These are phyloP conservation scores for Lacerta bilineata DNA, from an alignment of 2,797 vertebrate genomes.

Conservation along the genomic window DNA sequence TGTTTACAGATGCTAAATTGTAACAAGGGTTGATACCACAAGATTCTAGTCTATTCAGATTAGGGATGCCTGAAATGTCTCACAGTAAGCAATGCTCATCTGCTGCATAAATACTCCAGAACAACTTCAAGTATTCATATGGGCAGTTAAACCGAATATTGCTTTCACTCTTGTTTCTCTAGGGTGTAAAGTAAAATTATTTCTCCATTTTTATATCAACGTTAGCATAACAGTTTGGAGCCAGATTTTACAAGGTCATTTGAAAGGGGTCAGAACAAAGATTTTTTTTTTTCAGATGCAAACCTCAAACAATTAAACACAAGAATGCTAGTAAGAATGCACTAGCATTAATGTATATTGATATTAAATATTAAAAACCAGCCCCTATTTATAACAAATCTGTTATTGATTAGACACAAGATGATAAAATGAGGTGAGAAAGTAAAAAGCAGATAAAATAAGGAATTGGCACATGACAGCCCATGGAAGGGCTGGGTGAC, in stretches of 20 bases:
- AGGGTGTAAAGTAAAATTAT: neutral
- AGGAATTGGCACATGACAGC: too few species aligned
- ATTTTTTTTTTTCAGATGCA: neutral
- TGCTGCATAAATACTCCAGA: neutral
- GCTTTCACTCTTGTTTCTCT: neutral
- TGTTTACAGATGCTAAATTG: constrained; percentile 4
- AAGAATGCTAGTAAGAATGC: neutral
- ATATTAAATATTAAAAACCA: neutral
- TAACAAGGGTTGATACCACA: neutral
- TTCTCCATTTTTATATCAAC: neutral
- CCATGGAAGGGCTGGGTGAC: too few species aligned
- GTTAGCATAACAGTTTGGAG: neutral
- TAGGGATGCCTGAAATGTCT: neutral
- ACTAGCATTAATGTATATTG: too few species aligned
- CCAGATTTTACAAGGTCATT: neutral
- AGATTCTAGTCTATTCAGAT: neutral
- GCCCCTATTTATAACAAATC: neutral
- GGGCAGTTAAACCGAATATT: neutral
- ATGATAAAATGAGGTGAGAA: neutral
- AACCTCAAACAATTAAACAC: neutral
- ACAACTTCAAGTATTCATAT: neutral
- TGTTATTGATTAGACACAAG: neutral
- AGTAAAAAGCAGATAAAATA: too few species aligned
- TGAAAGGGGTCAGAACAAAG: neutral
- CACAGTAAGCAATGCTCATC: neutral